phyloP scores from a whole-genome alignment of 2,888 invertebrate species.

The Camponotus fellah region DNA sequence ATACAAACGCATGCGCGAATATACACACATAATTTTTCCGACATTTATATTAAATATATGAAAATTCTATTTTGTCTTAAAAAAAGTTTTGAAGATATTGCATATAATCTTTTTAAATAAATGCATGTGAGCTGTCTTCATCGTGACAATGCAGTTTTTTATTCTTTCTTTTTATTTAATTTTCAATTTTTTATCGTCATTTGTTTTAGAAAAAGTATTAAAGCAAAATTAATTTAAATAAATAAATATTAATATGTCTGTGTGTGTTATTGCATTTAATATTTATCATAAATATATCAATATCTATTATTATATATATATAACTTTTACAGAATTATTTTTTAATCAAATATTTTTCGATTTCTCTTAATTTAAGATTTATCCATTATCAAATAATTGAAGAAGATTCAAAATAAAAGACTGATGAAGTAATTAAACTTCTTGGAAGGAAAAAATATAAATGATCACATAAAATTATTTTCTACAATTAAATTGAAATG shows the following conservation, averaged over 20 bases:
- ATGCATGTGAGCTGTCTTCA: background rate
- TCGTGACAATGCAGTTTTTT: background rate
- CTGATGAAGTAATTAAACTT: background rate
- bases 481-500: background rate
- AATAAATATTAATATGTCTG: conserved; percentile 4
- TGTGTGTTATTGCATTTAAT: background rate
- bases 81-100: background rate
- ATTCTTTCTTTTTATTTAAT: conserved; percentile 6
- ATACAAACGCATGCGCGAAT: background rate
- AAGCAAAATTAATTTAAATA: conserved; percentile 1
- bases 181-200: background rate
- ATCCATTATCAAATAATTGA: background rate
- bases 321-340: background rate
- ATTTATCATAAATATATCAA: background rate
- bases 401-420: background rate
- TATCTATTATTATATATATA: background rate
- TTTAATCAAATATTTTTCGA: background rate
- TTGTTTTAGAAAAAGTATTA: background rate
- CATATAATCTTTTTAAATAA: background rate
- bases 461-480: background rate
- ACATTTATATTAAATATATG: background rate
- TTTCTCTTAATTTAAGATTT: background rate
- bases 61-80: background rate
- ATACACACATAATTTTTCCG: background rate
- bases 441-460: background rate